Conservation (phyloP, 2,113 vertebrate genomes). For the Sceloporus tristichus region DNA sequence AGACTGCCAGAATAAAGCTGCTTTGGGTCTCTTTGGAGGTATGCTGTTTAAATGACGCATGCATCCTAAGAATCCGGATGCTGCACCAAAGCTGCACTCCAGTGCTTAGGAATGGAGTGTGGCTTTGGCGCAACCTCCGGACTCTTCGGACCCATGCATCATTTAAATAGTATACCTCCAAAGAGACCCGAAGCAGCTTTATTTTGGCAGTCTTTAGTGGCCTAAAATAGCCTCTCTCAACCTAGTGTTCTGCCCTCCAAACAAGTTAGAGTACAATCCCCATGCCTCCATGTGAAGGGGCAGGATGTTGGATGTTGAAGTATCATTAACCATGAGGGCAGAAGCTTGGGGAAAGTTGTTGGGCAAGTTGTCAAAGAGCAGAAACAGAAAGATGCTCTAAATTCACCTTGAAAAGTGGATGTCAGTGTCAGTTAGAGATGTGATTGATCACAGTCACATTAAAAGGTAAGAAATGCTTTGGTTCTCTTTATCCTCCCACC, state of each 20-base stretch:
- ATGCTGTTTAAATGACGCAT: too few relatives aligned
- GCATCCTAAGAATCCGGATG: too few relatives aligned
- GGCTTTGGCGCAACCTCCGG: too few relatives aligned
- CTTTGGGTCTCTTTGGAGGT: too few relatives aligned
- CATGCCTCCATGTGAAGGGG: too few relatives aligned
- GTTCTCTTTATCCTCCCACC: conserved; percentile 2
- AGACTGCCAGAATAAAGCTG: too few relatives aligned
- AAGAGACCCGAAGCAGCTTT: too few relatives aligned
- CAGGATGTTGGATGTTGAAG: not conserved
- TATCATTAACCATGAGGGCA: not conserved
- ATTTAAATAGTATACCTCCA: too few relatives aligned
- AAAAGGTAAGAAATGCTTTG: conserved; percentile 26
- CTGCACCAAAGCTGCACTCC: too few relatives aligned
- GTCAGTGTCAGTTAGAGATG: conserved; percentile 5
- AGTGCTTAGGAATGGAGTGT: too few relatives aligned
- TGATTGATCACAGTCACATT: conserved; percentile 41
- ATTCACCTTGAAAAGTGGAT: conserved; percentile 13
- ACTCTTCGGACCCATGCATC: too few relatives aligned
- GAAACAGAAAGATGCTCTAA: conserved; percentile 18
- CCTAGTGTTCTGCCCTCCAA: not conserved
- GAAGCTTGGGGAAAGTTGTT: not conserved
- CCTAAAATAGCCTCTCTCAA: conserved; percentile 6
- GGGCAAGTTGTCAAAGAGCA: conserved; percentile 18
- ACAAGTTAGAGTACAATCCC: too few relatives aligned
- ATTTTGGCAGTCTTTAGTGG: not conserved